Evolutionary conservation across 2,113 vertebrate genomes (phyloP), one percentile per base, ranked within the genome.

Genomic region (Apteryx mantelli): DNA sequence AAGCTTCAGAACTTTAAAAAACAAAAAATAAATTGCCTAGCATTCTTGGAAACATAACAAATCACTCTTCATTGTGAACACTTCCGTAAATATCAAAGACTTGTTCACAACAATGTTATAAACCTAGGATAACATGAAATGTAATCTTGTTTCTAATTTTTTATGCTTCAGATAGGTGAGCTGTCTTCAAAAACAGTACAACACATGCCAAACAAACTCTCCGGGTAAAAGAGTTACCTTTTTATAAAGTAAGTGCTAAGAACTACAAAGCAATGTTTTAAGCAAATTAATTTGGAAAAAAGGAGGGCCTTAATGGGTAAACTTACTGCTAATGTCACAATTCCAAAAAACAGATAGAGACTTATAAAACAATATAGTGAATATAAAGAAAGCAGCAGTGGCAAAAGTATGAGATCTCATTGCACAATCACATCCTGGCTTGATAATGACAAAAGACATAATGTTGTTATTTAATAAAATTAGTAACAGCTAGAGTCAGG

Each of bases 381-480:
- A 74, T 17, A 74, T 0, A 55, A 32, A 82, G 18, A 61, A 85
- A 87, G 58, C 10, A 86, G 68, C 12, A 81, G 55, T 9, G 14
- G 36, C 2, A 78, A 28, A 84, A 90, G 50, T 28, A 61, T 4
- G 25, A 75, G 28, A 79, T 74, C n/a, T 85, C 44, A 80, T 18
- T 36, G 56, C 25, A 53, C n/a, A 60, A 6, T 9, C 80, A 50
- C 46, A 91, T 74, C 53, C 32, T 44, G 34, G 63, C 52, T 69
- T 18, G 1, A 58, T 18, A 60, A 50, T 9, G 32, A 78, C 40
- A 95, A 50, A 85, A 74, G 10, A 55, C 0, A 1, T 12, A 61
- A 79, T 25, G 21, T 2, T 80, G 56, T 25, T 56, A 40, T 83
- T 86, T 88, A 89, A 83, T 44, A 84, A 73, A 89, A 89, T 68